Evolutionary conservation across 2,888 invertebrate genomes (phyloP).

Genomic region (Bembecia ichneumoniformis): DNA sequence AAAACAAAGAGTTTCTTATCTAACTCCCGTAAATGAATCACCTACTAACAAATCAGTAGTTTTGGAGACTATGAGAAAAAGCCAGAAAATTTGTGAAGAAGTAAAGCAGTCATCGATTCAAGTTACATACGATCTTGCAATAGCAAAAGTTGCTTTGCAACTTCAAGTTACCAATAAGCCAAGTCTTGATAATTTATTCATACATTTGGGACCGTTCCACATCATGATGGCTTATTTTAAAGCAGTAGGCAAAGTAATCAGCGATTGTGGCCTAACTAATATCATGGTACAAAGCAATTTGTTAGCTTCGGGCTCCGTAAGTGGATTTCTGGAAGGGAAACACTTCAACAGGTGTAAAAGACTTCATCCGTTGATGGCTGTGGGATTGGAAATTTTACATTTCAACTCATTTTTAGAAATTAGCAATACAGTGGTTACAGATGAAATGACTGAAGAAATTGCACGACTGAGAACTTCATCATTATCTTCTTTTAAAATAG

Average conservation of each 20-base stretch:
- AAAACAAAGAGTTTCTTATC: slow-evolving; percentile 15
- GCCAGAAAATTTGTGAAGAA: slow-evolving; percentile 12
- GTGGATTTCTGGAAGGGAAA: slow-evolving; percentile 23
- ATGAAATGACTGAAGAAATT: slow-evolving; percentile 8
- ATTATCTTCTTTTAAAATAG: slow-evolving; percentile 4
- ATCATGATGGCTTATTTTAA: slow-evolving; percentile 20
- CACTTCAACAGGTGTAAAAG: slow-evolving; percentile 24
- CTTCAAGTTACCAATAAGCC: slow-evolving; percentile 16
- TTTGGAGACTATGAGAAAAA: slow-evolving; percentile 18
- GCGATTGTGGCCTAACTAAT: slow-evolving; percentile 16
- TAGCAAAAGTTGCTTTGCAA: slow-evolving; percentile 14
- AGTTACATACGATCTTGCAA: slow-evolving; percentile 22
- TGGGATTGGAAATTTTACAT: slow-evolving; percentile 10
- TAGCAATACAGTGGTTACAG: slow-evolving; percentile 5
- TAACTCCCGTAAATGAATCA: slow-evolving; percentile 21
- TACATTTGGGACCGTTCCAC: slow-evolving; percentile 22
- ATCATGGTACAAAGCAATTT: slow-evolving; percentile 17
- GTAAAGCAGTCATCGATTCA: slow-evolving; percentile 9
- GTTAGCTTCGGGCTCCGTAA: slow-evolving; percentile 19
- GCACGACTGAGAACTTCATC: slow-evolving; percentile 1
- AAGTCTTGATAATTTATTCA: slow-evolving; percentile 18
- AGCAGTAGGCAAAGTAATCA: slow-evolving; percentile 24
- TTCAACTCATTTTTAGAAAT: slow-evolving; percentile 10
- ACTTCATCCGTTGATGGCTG: slow-evolving; percentile 11
- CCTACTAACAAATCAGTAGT: slow-evolving; percentile 19